Conservation (phyloP, 2,888 invertebrate species). For the Hirtodrosophila histrioides region DNA sequence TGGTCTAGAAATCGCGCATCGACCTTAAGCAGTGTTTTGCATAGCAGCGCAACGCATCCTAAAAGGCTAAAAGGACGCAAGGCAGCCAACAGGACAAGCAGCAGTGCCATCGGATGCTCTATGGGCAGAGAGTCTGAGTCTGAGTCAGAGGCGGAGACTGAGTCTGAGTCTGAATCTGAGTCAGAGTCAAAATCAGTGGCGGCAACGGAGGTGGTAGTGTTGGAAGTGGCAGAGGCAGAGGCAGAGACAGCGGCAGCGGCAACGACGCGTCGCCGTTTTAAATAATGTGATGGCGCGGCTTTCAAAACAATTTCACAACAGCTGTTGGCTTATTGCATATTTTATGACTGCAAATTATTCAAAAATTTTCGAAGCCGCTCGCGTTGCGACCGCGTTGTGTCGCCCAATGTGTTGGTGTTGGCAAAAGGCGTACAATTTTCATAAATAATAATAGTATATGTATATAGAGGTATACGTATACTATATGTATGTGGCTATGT, state of each 20-base stretch:
- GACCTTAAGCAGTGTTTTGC: conserved; percentile 17
- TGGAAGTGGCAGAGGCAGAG: conserved; percentile 11
- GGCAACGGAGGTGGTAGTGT: background rate
- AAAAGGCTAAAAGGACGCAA: conserved; percentile 10
- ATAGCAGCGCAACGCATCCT: conserved; percentile 19
- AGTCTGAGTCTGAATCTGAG: conserved; percentile 7
- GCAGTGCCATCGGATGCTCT: conserved; percentile 22
- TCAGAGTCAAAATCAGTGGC: conserved; percentile 7
- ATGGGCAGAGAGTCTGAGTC: background rate
- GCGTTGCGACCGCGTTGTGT: conserved; percentile 31
- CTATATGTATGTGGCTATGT: conserved; percentile 20
- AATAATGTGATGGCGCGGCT: conserved; percentile 85
- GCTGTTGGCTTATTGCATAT: conserved; percentile 85
- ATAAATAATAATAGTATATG: conserved; percentile 62
- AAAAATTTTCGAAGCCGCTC: conserved; percentile 79
- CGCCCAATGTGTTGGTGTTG: conserved; percentile 24
- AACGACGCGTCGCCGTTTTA: conserved; percentile 65
- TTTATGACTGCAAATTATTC: conserved; percentile 85
- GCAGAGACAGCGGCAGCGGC: conserved; percentile 5
- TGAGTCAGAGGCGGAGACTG: conserved; percentile 5
- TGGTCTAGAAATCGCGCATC: conserved; percentile 23
- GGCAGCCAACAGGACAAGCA: conserved; percentile 19
- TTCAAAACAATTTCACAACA: conserved; percentile 85
- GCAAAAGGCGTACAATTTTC: conserved; percentile 64
- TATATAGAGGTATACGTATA: conserved; percentile 19